Evolutionary conservation across 2,113 vertebrate species (phyloP).

Genomic region (Rhinolophus ferrumequinum): DNA sequence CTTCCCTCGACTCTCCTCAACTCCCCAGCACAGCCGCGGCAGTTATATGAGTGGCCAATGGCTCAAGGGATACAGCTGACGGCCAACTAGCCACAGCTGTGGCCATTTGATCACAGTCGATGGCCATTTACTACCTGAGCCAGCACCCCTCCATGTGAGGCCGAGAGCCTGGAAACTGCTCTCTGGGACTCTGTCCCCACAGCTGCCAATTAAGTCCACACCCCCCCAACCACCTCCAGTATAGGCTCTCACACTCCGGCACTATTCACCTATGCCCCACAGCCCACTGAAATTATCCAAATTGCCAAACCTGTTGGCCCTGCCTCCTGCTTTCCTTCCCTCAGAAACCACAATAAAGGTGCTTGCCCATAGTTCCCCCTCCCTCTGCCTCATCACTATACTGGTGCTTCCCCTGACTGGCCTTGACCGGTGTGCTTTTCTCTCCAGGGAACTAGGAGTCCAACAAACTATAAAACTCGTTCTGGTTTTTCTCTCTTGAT

Average conservation of each 20-base stretch:
- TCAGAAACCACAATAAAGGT: not conserved
- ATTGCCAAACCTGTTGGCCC: not conserved
- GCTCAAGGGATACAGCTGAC: too few relatives aligned
- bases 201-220: not conserved
- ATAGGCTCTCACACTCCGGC: not conserved
- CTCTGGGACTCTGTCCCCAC: too few relatives aligned
- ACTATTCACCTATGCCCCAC: too few relatives aligned
- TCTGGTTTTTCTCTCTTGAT: not conserved
- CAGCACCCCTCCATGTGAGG: too few relatives aligned
- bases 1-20: too few relatives aligned
- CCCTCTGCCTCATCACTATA: not conserved
- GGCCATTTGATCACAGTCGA: too few relatives aligned
- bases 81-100: too few relatives aligned
- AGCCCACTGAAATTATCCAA: not conserved
- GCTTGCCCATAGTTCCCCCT: not conserved
- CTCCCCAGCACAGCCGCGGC: too few relatives aligned
- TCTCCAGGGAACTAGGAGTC: not conserved
- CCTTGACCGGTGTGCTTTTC: not conserved
- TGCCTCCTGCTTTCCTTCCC: not conserved
- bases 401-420: not conserved
- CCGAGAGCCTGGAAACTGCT: too few relatives aligned
- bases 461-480: not conserved
- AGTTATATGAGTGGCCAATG: too few relatives aligned
- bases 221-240: not conserved
- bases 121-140: too few relatives aligned